Base-by-base conservation (phyloP, 2,888 invertebrate species). In the Synergus umbraculus region DNA sequence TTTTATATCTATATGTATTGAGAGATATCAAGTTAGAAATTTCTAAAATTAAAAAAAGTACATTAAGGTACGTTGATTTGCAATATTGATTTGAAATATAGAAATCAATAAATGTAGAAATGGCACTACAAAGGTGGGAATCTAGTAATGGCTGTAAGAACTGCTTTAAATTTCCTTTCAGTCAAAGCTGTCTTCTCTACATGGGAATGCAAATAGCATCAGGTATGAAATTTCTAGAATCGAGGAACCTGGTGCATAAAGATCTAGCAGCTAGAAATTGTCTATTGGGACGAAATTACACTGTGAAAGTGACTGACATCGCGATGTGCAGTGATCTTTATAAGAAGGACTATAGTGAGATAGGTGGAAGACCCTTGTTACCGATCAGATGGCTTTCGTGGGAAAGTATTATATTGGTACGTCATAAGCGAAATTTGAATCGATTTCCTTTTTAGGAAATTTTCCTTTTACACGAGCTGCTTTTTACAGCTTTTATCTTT, bases 221-320 rank as follows among this genome's bases (percentile, higher is more conserved):
- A 12, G 96, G 96, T 65, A 96, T 96, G 96, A 95, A 95, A 90
- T 97, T 96, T 91, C 93, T 97, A 88, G 96, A 97, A 93, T 95
- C 95, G 29, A 94, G 95, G 90, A 95, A 96, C 92, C 95, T 96
- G 88, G 96, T 96, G 65, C 97, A 97, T 92, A 95, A 96, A 87
- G 96, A 97, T 92, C 92, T 97, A 87, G 96, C 96, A 63, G 95
- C 96, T 88, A 94, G 95, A 87, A 95, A 95, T 91, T 95, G 95
- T 89, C 91, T 95, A 81, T 93, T 95, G 46, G 94, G 94, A 77
- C 92, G 94, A 83, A 94, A 94, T 82, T 94, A 94, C 87, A 90
- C 93, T 80, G 93, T 95, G 78, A 95, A 95, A 92, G 93, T 95
- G 83, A 93, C 94, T 78, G 95, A 95, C 90, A 93, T 95, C 80